These are phyloP conservation scores for Dendronephthya gigantea DNA, from an alignment of 64 coral and sea anemone genomes.

Conservation along the genomic window DNA sequence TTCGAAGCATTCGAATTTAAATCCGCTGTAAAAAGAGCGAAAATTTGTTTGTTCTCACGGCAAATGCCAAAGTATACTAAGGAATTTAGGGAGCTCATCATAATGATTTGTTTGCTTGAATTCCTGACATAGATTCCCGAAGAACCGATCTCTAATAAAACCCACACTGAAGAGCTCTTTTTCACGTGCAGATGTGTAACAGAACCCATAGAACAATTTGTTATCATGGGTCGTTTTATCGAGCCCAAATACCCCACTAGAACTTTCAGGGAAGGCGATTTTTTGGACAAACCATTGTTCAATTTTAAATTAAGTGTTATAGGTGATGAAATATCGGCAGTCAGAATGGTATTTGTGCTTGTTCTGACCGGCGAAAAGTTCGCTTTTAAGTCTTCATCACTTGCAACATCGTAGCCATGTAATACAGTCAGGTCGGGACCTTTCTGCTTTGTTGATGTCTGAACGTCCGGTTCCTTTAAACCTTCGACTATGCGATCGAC, in stretches of 20 bases:
- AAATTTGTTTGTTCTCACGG: slow-evolving; percentile 78
- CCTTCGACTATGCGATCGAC: background rate
- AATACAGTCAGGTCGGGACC: background rate
- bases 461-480: background rate
- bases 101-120: slow-evolving; percentile 42
- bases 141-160: slow-evolving; percentile 61
- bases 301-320: background rate
- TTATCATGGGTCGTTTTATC: slow-evolving; percentile 49
- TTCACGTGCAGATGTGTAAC: slow-evolving; percentile 70
- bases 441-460: background rate
- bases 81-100: slow-evolving; percentile 65
- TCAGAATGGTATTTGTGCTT: slow-evolving; percentile 28
- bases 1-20: slow-evolving; percentile 16
- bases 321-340: slow-evolving; percentile 16
- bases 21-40: slow-evolving; percentile 86
- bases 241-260: slow-evolving; percentile 94
- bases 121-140: slow-evolving; percentile 56
- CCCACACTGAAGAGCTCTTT: slow-evolving; percentile 55
- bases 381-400: slow-evolving; percentile 81
- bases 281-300: background rate
- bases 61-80: slow-evolving; percentile 74
- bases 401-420: slow-evolving; percentile 48
- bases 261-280: slow-evolving; percentile 9
- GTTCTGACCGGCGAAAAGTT: slow-evolving; percentile 2
- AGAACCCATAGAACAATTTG: slow-evolving; percentile 46